Conservation (phyloP, 2,797 vertebrate species). For the Varecia variegata region DNA sequence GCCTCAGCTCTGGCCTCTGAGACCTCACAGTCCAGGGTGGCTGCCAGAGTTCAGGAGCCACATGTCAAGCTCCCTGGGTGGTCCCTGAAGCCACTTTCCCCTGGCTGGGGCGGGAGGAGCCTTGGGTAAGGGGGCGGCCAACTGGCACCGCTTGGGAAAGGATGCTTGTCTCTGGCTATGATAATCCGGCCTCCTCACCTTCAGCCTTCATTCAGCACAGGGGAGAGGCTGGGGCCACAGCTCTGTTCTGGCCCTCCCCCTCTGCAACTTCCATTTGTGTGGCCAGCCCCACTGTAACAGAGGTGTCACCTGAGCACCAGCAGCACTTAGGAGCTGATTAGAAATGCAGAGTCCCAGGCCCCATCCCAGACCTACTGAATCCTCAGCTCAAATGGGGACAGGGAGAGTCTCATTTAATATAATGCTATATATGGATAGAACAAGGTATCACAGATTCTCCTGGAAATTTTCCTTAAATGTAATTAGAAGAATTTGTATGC, state of each 20-base stretch:
- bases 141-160: not conserved
- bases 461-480: not conserved
- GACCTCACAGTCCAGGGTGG: not conserved
- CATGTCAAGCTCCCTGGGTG: not conserved
- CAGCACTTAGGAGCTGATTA: fast-evolving
- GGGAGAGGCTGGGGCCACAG: not conserved
- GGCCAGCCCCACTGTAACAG: too few relatives aligned
- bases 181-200: too few relatives aligned
- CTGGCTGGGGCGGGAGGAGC: not conserved
- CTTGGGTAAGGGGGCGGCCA: fast-evolving
- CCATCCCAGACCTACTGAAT: too few relatives aligned
- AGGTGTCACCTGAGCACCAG: not conserved
- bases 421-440: not conserved
- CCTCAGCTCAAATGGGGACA: not conserved
- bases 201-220: not conserved
- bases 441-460: not conserved
- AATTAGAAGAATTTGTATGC: not conserved
- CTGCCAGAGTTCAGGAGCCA: not conserved
- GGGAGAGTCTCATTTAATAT: not conserved
- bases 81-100: not conserved
- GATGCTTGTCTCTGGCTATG: not conserved
- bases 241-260: fast-evolving
- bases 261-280: fast-evolving
- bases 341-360: not conserved
- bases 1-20: not conserved